Evolutionary conservation across 1,140 invertebrate species (phyloP).

Genomic region (Heliconius melpomene): DNA sequence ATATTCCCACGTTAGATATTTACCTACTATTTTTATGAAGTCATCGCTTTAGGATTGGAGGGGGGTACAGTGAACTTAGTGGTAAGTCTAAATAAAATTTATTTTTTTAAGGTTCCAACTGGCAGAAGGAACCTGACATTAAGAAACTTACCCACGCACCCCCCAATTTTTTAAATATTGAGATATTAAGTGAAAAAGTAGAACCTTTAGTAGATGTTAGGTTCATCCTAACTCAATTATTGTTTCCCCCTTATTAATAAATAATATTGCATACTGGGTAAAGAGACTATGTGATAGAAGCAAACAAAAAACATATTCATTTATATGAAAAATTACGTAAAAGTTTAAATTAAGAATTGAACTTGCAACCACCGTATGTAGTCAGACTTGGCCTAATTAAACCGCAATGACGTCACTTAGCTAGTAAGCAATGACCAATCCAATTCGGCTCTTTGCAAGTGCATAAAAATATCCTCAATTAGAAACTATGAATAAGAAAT

Average conservation of each 20-base stretch:
- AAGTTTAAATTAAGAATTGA: not conserved
- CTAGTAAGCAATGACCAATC: not conserved
- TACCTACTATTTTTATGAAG: slow-evolving; percentile 5
- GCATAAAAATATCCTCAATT: not conserved
- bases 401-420: not conserved
- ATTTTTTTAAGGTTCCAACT: not conserved
- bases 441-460: not conserved
- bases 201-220: too few relatives aligned
- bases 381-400: not conserved
- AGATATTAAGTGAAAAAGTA: too few relatives aligned
- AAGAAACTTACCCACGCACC: too few relatives aligned
- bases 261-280: too few relatives aligned
- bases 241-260: too few relatives aligned
- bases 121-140: too few relatives aligned
- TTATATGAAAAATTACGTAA: not conserved
- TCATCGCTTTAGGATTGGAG: not conserved
- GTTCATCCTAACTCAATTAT: too few relatives aligned
- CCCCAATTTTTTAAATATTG: too few relatives aligned
- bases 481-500: not conserved
- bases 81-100: not conserved
- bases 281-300: too few relatives aligned
- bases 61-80: not conserved
- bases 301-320: too few relatives aligned
- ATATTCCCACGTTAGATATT: slow-evolving; percentile 28
- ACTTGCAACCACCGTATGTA: not conserved